Conservation (phyloP, 2,113 vertebrate genomes). For the Elaphurus davidianus region DNA sequence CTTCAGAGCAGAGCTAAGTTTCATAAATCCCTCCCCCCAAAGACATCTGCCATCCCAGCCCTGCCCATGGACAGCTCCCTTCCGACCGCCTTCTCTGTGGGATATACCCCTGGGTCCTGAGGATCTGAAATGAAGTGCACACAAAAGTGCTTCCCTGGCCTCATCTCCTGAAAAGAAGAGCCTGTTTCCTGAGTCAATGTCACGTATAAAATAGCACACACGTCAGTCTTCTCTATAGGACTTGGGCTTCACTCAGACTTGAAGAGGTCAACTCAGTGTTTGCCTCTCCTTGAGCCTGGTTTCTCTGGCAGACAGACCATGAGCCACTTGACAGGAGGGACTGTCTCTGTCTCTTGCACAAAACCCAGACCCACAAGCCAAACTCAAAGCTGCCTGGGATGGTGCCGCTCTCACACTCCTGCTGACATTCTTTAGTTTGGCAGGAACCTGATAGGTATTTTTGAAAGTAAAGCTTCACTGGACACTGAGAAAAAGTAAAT, state of each 20-base stretch:
- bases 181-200: neutral
- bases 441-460: neutral
- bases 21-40: neutral
- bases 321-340: neutral
- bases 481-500: neutral
- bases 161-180: neutral
- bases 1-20: neutral
- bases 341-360: neutral
- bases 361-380: neutral
- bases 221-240: neutral
- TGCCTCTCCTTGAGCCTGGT: neutral
- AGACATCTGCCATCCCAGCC: neutral
- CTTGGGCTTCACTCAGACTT: neutral
- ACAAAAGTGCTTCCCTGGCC: too few species aligned
- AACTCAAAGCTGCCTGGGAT: neutral
- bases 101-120: neutral
- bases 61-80: neutral
- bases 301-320: neutral
- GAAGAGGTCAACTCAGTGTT: neutral
- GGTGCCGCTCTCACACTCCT: neutral
- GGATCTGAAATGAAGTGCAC: neutral
- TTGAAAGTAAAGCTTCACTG: neutral
- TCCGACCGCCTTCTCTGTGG: neutral
- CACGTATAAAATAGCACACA: rapidly evolving
- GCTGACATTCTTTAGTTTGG: neutral